A percentile compares a stretch with the other conserved stretches of the same genome.
These are phyloP conservation scores for Cichladusa arquata DNA, from an alignment of 2,113 vertebrate genomes.

Conservation along the genomic window DNA sequence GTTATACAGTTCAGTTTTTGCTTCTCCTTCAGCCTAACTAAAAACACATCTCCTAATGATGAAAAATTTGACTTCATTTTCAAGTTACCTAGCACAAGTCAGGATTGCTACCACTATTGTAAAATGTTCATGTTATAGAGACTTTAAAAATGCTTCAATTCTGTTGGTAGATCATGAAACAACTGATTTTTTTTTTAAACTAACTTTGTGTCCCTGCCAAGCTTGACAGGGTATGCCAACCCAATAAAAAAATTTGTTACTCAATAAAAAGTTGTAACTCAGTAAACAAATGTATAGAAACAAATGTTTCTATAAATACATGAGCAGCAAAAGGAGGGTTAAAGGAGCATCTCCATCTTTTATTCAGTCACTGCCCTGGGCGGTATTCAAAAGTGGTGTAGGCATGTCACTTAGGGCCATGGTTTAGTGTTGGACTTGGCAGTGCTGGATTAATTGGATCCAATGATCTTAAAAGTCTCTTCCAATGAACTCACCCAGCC, in stretches of 20 bases:
- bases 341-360: not conserved
- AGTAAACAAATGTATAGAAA: not conserved
- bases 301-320: not conserved
- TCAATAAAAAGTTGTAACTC: not conserved
- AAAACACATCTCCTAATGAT: not conserved
- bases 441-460: not conserved
- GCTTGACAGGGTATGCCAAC: not conserved
- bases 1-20: not conserved
- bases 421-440: not conserved
- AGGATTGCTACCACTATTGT: not conserved
- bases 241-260: not conserved
- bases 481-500: not conserved
- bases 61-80: not conserved
- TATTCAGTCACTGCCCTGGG: not conserved
- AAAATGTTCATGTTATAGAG: not conserved
- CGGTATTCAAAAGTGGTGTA: not conserved
- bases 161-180: not conserved
- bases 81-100: not conserved
- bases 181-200: not conserved
- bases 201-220: not conserved
- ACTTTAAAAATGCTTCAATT: not conserved
- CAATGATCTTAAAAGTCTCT: not conserved
- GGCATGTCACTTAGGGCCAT: too few species aligned
- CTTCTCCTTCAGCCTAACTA: not conserved
- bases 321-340: not conserved